phyloP scores from a whole-genome alignment of 1,140 invertebrate genomes.

The Atta cephalotes region DNA sequence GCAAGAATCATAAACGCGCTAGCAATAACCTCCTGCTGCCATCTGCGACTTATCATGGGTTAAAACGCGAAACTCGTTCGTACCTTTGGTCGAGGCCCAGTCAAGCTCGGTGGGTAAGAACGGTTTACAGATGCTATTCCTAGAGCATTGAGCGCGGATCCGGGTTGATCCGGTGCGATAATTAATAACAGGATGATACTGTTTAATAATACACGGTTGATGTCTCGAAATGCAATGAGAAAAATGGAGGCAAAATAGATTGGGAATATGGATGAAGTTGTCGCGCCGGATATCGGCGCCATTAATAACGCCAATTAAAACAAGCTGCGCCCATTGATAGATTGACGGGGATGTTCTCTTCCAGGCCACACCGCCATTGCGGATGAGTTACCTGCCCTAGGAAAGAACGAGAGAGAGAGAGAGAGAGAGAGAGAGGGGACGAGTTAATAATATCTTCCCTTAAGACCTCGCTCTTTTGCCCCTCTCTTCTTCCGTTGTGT shows the following conservation, averaged over 20 bases:
- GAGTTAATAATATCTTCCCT: slow-evolving; percentile 41
- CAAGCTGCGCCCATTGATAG: slow-evolving; percentile 58
- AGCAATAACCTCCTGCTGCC: slow-evolving; percentile 78
- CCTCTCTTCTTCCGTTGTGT: background rate
- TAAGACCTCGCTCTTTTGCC: background rate
- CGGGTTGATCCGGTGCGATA: background rate
- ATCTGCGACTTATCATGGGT: slow-evolving; percentile 75
- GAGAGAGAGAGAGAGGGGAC: too few relatives aligned
- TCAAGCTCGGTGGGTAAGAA: slow-evolving; percentile 73
- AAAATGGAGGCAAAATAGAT: slow-evolving; percentile 7
- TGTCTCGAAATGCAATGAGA: slow-evolving; percentile 1
- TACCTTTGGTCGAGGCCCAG: slow-evolving; percentile 58
- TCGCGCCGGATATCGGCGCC: slow-evolving; percentile 23
- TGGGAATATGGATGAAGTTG: slow-evolving; percentile 9
- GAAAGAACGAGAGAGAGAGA: too few relatives aligned
- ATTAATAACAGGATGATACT: slow-evolving; percentile 29
- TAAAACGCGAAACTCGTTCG: slow-evolving; percentile 36
- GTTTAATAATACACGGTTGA: slow-evolving; percentile 23
- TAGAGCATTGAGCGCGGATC: background rate
- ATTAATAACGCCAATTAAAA: slow-evolving; percentile 76
- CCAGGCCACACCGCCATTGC: slow-evolving; percentile 20
- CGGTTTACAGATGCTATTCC: background rate
- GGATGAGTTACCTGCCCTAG: slow-evolving; percentile 10
- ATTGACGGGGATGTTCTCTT: slow-evolving; percentile 60
- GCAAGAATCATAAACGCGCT: slow-evolving; percentile 6